Evolutionary conservation across 2,797 vertebrate genomes (phyloP), one percentile per base, ranked within the genome.

Genomic region (Gallinago solitaria): DNA sequence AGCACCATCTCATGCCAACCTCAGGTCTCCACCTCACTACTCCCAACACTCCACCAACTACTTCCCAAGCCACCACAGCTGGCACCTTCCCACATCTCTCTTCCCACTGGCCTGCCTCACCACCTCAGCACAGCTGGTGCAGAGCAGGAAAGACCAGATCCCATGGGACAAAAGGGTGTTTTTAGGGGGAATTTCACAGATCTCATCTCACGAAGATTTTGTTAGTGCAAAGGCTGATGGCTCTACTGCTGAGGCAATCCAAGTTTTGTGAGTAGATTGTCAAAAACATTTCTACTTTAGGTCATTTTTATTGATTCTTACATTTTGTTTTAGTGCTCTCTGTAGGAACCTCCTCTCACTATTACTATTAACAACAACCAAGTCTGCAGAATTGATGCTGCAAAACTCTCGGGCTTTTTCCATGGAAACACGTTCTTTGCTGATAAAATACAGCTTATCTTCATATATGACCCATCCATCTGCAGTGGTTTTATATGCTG

Each of bases 401-500:
- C 99, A 99, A 95, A 98, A 98, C 5, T 85, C 97, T 50, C 98
- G 98, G 15, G 99, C 99, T 18, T 97, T 83, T 84, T 99, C 99
- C 99, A 99, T 99, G 6, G 98, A 68, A 9, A 98, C 73, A 9
- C 39, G 56, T 2, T 98, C 96, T 13, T 57, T 94, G 97, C 98
- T 99, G 74, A 99, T 92, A 78, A 97, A 99, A 95, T 99, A 99
- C n/a, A 99, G 98, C 28, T 98, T 98, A 47, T 98, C 98, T 83
- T 98, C 98, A 90, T 98, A 98, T 83, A 98, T 97, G 24, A 98
- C 41, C 99, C 99, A 99, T 78, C 99, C 99, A 78, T 99, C 99
- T 4, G 90, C 96, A 19, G 98, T 99, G 45, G 96, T 97, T 95
- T 98, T 97, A 95, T 97, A 98, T 48, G 93, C 98, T 98, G 96